These are phyloP conservation scores for Dendrolimus pini DNA, from an alignment of 2,888 invertebrate genomes.

Conservation along the genomic window DNA sequence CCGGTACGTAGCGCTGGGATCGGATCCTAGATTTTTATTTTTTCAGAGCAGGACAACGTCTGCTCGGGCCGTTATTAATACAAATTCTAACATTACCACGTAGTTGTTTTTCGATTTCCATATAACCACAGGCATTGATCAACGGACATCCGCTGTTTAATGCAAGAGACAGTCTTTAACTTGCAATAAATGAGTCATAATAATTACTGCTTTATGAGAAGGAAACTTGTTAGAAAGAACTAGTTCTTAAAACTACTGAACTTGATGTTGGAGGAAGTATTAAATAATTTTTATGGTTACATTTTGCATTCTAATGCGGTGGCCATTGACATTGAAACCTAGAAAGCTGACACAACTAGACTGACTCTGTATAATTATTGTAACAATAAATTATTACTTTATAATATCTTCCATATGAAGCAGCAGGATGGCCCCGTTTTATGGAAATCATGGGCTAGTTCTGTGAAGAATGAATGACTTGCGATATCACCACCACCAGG, in stretches of 20 bases:
- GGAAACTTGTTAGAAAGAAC: neutral
- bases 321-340: neutral
- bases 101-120: neutral
- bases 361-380: neutral
- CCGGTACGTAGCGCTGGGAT: too few species aligned
- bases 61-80: too few species aligned
- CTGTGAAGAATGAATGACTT: too few species aligned
- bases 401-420: too few species aligned
- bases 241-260: neutral
- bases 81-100: too few species aligned
- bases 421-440: too few species aligned
- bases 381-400: too few species aligned
- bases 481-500: too few species aligned
- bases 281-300: neutral
- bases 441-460: too few species aligned
- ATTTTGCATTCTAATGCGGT: neutral
- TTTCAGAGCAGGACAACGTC: too few species aligned
- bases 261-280: neutral
- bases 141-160: neutral
- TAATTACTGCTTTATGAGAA: neutral
- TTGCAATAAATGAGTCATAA: neutral
- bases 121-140: neutral
- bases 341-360: neutral
- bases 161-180: neutral
- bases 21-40: too few species aligned